Base-by-base conservation (phyloP, 2,888 invertebrate genomes). In the Saturnia japonica region DNA sequence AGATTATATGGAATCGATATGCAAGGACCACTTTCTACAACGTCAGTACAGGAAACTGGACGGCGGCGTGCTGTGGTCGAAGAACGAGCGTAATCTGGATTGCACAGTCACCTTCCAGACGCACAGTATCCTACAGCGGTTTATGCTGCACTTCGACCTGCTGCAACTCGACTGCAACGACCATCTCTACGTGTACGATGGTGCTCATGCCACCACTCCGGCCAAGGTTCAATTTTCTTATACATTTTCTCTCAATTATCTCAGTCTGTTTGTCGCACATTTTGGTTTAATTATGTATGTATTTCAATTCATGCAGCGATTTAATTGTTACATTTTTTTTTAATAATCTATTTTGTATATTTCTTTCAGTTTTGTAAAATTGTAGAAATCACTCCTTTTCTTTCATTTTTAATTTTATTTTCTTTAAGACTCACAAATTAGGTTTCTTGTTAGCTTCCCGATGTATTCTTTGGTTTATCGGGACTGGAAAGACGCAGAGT, bases 91-190 rank as follows among this genome's bases (percentile, higher is more conserved):
- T 77, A 97, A 98, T 89, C 95, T 98, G 84, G 97, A 98, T 93
- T 98, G 98, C 94, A 96, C 97, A 82, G 97, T 98, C 88, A 98
- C 98, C 75, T 98, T 98, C 93, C 98, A 98, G 94, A 98, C 98
- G 79, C 98, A 98, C 94, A 97, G 98, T 88, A 97, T 98, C 82
- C 95, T 98, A 83, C 98, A 98, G 94, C 95, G 98, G 81, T 98
- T 98, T 91, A 98, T 98, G 97, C 95, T 98, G 83, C 96, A 98
- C 84, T 98, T 98, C 91, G 98, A 98, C 88, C 95, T 97, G 89
- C 95, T 98, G 82, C 97, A 98, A 89, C 95, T 98, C 75, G 98
- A 98, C 93, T 98, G 98, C 94, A 98, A 98, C 88, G 98, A 98
- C 91, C 98, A 98, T 90, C 96, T 98, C 71, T 97, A 96, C 85